Evolutionary conservation across 2,797 vertebrate species (phyloP), one percentile per base, ranked within the genome.

Genomic region (Poecilia picta): DNA sequence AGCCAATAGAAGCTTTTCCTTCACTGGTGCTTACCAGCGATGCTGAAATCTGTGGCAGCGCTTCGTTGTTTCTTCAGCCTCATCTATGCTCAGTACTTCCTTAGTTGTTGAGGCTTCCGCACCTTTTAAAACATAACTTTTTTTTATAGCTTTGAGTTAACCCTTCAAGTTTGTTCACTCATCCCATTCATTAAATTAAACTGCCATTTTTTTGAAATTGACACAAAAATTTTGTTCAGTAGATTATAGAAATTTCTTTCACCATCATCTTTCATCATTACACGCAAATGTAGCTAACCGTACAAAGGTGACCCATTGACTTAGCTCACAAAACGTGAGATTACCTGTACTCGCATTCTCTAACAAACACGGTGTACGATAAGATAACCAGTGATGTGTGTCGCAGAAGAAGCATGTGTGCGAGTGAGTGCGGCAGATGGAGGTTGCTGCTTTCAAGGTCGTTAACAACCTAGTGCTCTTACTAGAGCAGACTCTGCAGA

Each of bases 401-500:
- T 76, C 41, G 5, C 41, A 43, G 66, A 45, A 71, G 46, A 3
- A 25, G 31, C 59, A 25, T 73, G 36, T 64, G 59, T 81, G 72
- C 72, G 82, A 82, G 81, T 82, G 74, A 59, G 28, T 11, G 70
- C 20, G 79, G 83, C 85, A 92, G 90, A 91, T 87, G 82, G 82
- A 87, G 85, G 85, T 51, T 82, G 73, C 68, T 85, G 80, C 87
- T 88, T 83, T 85, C 8, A 45, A 83, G 76, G 84, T 88, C 51
- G 10, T 87, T 92, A 92, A 88, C 88, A 89, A 87, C 76, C 75
- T 71, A 49, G 80, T 83, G 81, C 83, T 89, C 81, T 85, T 28
- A 47, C 82, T 71, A 59, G 71, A 23, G 73, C 80, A 84, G 41
- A 77, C 55, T 59, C 43, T 57, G 75, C 76, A 87, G 78, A 76